These are phyloP conservation scores for Todus mexicanus DNA, from an alignment of 2,797 vertebrate species.

Conservation along the genomic window DNA sequence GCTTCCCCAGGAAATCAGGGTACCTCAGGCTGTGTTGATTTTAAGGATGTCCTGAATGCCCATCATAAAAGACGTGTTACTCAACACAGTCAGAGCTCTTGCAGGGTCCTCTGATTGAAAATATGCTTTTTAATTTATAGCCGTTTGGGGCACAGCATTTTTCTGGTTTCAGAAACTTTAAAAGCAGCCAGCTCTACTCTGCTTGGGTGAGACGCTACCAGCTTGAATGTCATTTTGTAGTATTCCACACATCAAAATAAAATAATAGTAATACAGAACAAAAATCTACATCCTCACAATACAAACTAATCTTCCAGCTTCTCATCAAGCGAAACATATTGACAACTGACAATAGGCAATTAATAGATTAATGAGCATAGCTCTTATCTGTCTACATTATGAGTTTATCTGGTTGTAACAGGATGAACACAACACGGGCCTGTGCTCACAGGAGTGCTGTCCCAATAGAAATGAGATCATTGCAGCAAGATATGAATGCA, in stretches of 20 bases:
- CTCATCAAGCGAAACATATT: slow-evolving; percentile 63
- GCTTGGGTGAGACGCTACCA: neutral
- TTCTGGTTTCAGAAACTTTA: slow-evolving; percentile 5
- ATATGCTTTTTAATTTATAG: neutral
- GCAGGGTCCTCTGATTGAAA: neutral
- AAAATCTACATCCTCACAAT: slow-evolving; percentile 56
- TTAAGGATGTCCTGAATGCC: slow-evolving; percentile 52
- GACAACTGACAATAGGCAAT: slow-evolving; percentile 71
- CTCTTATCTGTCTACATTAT: slow-evolving; percentile 68
- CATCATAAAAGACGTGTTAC: neutral
- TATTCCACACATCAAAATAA: neutral
- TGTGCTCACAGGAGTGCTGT: slow-evolving; percentile 53
- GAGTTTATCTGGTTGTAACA: slow-evolving; percentile 72
- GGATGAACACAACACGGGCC: slow-evolving; percentile 52
- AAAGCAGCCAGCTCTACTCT: neutral
- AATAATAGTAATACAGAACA: slow-evolving; percentile 22
- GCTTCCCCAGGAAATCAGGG: slow-evolving; percentile 50
- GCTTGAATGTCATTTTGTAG: neutral
- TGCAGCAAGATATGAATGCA: slow-evolving; percentile 55
- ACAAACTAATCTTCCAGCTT: slow-evolving; percentile 55
- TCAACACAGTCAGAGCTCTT: neutral
- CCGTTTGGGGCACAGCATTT: neutral
- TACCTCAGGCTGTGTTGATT: slow-evolving; percentile 60
- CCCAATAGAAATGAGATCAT: slow-evolving; percentile 67
- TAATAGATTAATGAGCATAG: slow-evolving; percentile 72